Base-by-base conservation (phyloP, 1,140 invertebrate genomes). In the Oedothorax gibbosus region DNA sequence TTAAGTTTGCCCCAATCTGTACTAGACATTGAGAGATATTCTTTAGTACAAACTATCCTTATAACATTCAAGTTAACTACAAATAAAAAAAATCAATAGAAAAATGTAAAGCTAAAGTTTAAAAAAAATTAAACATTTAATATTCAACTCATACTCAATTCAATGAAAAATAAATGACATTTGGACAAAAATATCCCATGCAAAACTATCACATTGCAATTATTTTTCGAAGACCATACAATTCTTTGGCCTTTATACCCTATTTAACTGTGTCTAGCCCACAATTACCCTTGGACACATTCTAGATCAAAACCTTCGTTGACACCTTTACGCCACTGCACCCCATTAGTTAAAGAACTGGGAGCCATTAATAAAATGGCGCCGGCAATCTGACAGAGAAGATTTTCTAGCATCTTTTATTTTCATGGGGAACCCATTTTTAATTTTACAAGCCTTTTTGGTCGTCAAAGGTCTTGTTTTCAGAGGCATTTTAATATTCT, bases 391-490 rank as follows among this genome's bases (percentile, higher is more conserved):
- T 77, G 62, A 50, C 75, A 50, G 57, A 57, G 65, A 77, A 77
- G 57, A 77, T 77, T 77, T 51, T 71, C 35, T 35, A 8, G 35
- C n/a, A n/a, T n/a, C 35, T 56, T n/a, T n/a, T 10, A 20, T 76
- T 62, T 62, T 35, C 57, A 21, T 35, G 9, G n/a, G 50, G 54
- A 35, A n/a, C 49, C 65, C 75, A 18, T 77, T 77, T 77, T 77
- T 77, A 77, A 77, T 77, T 77, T 77, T 77, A 77, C 21, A 66
- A 62, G 69, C n/a, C 69, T 18, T 49, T 77, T 77, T 62, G 21
- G 4, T 65, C 49, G 50, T 64, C 57, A 77, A 64, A 50, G 49
- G 35, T 9, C 12, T 21, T 7, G 0, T 50, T 77, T 54, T 77
- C 20, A 62, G 21, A 12, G 75, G 65, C 75, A 64, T 49, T 35